Percentiles rank a stretch among this genome's conserved stretches.
These are phyloP conservation scores for Limosa lapponica DNA, from an alignment of 2,797 vertebrate genomes.

Conservation along the genomic window DNA sequence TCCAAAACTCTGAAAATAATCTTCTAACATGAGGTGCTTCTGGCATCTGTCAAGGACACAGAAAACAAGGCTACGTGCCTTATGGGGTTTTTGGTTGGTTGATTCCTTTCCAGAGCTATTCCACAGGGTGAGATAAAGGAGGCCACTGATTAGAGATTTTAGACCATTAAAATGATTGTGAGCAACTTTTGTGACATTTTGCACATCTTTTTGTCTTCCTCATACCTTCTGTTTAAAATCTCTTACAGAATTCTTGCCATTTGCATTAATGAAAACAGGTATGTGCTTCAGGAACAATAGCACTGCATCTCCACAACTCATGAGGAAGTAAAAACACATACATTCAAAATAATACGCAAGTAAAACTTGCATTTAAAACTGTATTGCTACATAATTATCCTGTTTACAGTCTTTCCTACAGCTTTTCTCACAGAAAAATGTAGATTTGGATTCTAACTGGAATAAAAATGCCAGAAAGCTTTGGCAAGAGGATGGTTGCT, in stretches of 20 bases:
- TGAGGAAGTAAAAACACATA: conserved; percentile 23
- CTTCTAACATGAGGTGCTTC: neutral
- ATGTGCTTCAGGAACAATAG: conserved; percentile 39
- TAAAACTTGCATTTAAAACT: conserved; percentile 58
- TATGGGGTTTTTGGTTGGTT: neutral
- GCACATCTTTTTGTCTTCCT: neutral
- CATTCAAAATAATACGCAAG: conserved; percentile 45
- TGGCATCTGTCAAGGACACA: neutral
- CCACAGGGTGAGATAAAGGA: neutral
- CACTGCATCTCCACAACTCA: conserved; percentile 51
- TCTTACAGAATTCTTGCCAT: neutral
- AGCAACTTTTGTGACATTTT: neutral
- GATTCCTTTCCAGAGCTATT: conserved; percentile 13
- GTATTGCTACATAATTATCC: conserved; percentile 67
- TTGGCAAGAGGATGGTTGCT: conserved; percentile 67
- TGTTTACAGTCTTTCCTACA: conserved; percentile 75
- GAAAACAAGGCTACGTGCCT: neutral
- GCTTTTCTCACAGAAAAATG: conserved; percentile 79
- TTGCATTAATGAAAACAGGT: neutral
- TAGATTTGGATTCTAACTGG: conserved; percentile 75
- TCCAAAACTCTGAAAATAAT: neutral
- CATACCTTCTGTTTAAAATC: conserved; percentile 4
- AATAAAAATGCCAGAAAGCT: conserved; percentile 76
- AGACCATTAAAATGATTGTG: neutral
- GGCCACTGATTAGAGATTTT: neutral